Evolutionary conservation across 2,113 vertebrate species (phyloP), one percentile per base, ranked within the genome.

Genomic region (Dicrurus megarhynchus): DNA sequence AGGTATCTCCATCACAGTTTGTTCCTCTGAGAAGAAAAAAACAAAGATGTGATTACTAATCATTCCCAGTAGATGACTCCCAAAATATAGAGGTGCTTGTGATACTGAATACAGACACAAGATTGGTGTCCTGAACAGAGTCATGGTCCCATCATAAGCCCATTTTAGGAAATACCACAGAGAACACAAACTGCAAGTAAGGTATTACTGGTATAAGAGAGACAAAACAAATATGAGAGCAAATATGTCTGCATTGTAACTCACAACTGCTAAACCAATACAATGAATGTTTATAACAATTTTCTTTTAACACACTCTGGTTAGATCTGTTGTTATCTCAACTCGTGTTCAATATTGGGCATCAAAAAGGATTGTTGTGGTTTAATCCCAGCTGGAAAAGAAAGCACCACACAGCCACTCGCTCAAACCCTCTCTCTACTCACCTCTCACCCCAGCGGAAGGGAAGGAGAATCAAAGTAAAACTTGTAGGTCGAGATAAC

Each of bases 181-280:
- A 49, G 7, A 80, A 35, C 26, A 61, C 47, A 42, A 50, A 37
- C 15, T 24, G 44, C 33, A 74, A 44, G 15, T 33, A 13, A 65
- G 7, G 27, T 44, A 16, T 65, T 19, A 37, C 6, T 0, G 0
- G 15, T 57, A 10, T 30, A 42, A 65, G 5, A 56, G 17, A 50
- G 12, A 49, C 4, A 44, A 81, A 81, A 73, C 19, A 80, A 56
- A 50, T 20, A 33, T 37, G 18, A 50, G 26, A 73, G 59, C 21
- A 73, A 57, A 33, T 44, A 23, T 4, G 2, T 28, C 27, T 35
- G 52, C 22, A 33, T 11, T 57, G 19, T 28, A 57, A 65, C 26
- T 50, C 35, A 18, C 4, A 33, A 44, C 37, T 20, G 5, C 23
- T 67, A 74, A 74, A 52, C 18, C 19, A 74, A 52, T 33, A 30